Evolutionary conservation across 2,888 invertebrate species (phyloP).

Genomic region (Nephrocerus scutellatus): DNA sequence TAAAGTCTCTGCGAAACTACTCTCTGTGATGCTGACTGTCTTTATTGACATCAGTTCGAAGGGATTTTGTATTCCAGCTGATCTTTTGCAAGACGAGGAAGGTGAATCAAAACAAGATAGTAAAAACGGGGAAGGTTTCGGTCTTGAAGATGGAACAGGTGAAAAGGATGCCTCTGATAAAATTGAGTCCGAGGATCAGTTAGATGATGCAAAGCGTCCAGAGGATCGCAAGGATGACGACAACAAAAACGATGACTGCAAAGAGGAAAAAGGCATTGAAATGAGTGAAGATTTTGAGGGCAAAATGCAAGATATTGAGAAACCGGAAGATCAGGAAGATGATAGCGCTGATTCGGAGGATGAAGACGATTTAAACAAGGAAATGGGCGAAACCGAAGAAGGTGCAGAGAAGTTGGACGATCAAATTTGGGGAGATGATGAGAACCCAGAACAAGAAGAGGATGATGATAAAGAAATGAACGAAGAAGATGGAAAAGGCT

Average conservation of each 20-base stretch:
- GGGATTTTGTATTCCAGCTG: slow-evolving; percentile 91
- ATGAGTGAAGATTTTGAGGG: slow-evolving; percentile 95
- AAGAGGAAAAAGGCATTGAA: slow-evolving; percentile 87
- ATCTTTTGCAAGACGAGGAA: slow-evolving; percentile 68
- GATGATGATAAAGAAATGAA: slow-evolving; percentile 52
- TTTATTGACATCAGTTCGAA: slow-evolving; percentile 76
- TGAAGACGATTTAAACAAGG: slow-evolving; percentile 81
- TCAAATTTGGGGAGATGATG: slow-evolving; percentile 80
- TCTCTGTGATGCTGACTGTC: slow-evolving; percentile 72
- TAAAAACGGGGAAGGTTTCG: slow-evolving; percentile 66
- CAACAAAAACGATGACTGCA: slow-evolving; percentile 68
- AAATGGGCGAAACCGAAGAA: slow-evolving; percentile 92
- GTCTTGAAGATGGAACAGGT: slow-evolving; percentile 78
- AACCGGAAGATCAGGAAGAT: slow-evolving; percentile 53
- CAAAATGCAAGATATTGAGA: slow-evolving; percentile 57
- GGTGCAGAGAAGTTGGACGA: slow-evolving; percentile 76
- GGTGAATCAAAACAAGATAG: slow-evolving; percentile 53
- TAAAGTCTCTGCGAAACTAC: slow-evolving; percentile 72
- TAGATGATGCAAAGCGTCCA: slow-evolving; percentile 78
- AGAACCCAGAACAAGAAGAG: slow-evolving; percentile 66
- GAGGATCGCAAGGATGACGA: slow-evolving; percentile 57
- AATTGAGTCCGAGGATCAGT: slow-evolving; percentile 75
- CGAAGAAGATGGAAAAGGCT: slow-evolving; percentile 60
- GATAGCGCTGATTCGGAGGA: slow-evolving; percentile 59
- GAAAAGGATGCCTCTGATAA: slow-evolving; percentile 92